Evolutionary conservation across 2,888 invertebrate genomes (phyloP).

Genomic region (Eupithecia inturbata): DNA sequence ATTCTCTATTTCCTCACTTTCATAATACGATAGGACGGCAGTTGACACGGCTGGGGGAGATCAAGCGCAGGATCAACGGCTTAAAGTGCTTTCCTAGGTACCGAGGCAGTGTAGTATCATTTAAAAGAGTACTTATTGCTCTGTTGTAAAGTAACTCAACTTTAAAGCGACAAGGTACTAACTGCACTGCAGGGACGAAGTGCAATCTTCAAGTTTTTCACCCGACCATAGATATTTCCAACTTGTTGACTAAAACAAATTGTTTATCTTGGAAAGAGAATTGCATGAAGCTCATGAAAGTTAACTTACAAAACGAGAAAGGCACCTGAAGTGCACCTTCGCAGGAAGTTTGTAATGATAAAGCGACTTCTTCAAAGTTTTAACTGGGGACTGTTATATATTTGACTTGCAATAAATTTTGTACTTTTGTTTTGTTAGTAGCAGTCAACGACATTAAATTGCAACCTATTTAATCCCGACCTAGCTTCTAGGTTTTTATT

Average conservation of each 20-base stretch:
- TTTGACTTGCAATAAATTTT: constrained; percentile 3
- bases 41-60: no score
- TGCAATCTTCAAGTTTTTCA: not conserved
- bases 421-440: not conserved
- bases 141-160: not conserved
- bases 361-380: constrained; percentile 25
- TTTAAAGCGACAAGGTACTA: not conserved
- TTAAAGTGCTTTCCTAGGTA: no score
- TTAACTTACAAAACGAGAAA: constrained; percentile 19
- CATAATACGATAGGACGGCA: no score
- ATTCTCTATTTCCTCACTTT: no score
- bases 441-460: constrained; percentile 1
- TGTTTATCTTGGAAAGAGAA: constrained; percentile 11
- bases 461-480: not conserved
- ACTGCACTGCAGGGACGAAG: not conserved
- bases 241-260: constrained; percentile 12
- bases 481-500: not conserved
- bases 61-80: no score
- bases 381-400: constrained; percentile 16
- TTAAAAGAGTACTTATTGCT: no score
- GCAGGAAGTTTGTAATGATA: constrained; percentile 31
- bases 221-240: not conserved
- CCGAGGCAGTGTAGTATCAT: no score
- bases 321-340: constrained; percentile 24
- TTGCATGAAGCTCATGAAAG: constrained; percentile 18